These are phyloP conservation scores for Rallus limicola DNA, from an alignment of 2,113 vertebrate genomes.

Conservation along the genomic window DNA sequence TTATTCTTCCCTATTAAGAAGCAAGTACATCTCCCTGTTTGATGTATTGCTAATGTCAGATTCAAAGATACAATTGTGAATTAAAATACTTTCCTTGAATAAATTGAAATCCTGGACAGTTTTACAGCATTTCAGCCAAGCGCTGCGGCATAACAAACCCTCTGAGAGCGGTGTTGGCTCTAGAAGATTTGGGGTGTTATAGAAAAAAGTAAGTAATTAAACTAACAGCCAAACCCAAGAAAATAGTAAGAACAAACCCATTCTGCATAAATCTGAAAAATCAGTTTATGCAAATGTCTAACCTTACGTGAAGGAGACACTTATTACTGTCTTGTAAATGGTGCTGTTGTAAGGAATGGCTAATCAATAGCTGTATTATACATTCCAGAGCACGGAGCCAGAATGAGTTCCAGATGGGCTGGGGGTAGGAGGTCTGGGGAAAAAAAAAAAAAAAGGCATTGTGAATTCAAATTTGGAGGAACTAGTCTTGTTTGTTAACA, in stretches of 20 bases:
- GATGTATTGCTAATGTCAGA: not conserved
- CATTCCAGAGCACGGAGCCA: not conserved
- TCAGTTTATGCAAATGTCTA: not conserved
- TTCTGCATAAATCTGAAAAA: not conserved
- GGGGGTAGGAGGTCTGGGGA: not conserved
- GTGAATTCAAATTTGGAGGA: not conserved
- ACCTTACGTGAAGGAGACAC: not conserved
- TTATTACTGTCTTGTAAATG: not conserved
- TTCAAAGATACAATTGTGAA: not conserved
- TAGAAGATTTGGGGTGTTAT: not conserved
- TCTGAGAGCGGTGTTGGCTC: not conserved
- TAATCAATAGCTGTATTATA: not conserved
- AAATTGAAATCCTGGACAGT: not conserved
- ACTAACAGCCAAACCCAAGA: not conserved
- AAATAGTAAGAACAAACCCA: not conserved
- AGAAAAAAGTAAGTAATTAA: not conserved
- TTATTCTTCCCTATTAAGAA: not conserved
- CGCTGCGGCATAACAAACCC: not conserved
- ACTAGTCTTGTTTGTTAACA: not conserved
- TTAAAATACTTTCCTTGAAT: not conserved
- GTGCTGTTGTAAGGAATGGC: not conserved
- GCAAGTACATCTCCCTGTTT: not conserved
- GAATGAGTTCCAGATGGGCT: not conserved
- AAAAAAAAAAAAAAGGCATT: slow-evolving; percentile 8
- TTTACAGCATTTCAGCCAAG: not conserved